Conservation (phyloP, 1,140 invertebrate genomes). For the Bombus difficillimus region DNA sequence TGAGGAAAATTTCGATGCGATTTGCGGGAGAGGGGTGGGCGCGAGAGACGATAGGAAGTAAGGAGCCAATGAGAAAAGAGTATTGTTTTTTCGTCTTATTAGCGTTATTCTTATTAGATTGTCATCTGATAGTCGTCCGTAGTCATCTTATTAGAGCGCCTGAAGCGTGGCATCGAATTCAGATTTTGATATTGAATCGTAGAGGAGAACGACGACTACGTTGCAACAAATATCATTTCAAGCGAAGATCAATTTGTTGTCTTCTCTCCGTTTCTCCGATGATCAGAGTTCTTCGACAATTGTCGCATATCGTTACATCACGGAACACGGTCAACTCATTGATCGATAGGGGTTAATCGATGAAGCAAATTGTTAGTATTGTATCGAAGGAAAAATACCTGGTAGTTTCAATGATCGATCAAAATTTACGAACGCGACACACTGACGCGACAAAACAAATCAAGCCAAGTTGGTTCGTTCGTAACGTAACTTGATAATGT, state of each 20-base stretch:
- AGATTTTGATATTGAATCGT: neutral
- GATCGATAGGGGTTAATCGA: constrained; percentile 52
- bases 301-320: constrained; percentile 37
- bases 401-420: constrained; percentile 13
- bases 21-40: neutral
- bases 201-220: neutral
- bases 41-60: no score
- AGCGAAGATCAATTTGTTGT: neutral
- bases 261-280: neutral
- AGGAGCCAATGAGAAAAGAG: neutral
- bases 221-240: neutral
- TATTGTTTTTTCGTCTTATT: neutral
- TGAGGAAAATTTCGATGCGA: neutral
- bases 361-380: constrained; percentile 30
- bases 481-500: neutral
- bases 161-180: no score
- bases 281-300: constrained; percentile 15
- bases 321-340: constrained; percentile 40
- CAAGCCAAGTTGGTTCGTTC: no score
- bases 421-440: neutral
- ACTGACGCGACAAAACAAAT: neutral
- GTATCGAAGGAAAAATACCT: constrained; percentile 51
- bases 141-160: no score
- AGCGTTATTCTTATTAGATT: no score
- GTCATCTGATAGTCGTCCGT: no score